These are phyloP conservation scores for Muntiacus reevesi DNA, from an alignment of 2,113 vertebrate genomes.

Conservation along the genomic window DNA sequence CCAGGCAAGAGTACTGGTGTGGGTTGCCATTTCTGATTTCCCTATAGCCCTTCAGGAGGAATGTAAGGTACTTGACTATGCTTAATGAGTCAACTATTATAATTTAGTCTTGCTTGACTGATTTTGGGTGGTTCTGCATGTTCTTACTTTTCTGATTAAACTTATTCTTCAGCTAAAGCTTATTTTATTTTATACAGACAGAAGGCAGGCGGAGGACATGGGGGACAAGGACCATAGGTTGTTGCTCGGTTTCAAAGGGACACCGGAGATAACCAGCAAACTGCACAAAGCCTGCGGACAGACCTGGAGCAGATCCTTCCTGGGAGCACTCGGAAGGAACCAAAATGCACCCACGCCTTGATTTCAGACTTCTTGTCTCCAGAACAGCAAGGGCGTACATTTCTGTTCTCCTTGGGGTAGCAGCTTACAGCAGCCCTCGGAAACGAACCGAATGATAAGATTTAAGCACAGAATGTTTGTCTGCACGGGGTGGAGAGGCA, in stretches of 20 bases:
- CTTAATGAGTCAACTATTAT: background rate
- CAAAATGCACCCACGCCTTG: background rate
- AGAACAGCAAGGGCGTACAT: background rate
- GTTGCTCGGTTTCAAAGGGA: background rate
- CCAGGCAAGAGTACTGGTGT: background rate
- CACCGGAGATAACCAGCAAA: too few species aligned
- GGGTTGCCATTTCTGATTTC: rapidly evolving
- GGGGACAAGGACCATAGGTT: background rate
- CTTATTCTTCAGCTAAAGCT: background rate
- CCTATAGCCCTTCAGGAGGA: background rate
- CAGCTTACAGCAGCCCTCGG: background rate
- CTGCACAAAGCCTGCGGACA: background rate
- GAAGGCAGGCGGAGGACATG: background rate
- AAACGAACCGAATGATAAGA: rapidly evolving
- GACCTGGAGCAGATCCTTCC: too few species aligned
- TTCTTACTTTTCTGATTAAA: background rate
- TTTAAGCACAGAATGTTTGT: background rate
- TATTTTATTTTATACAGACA: background rate
- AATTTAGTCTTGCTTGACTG: background rate
- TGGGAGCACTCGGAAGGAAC: background rate
- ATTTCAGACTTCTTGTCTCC: background rate
- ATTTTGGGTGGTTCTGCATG: background rate
- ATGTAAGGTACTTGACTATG: background rate
- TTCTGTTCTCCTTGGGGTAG: background rate
- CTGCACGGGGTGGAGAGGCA: rapidly evolving